Evolutionary conservation across 2,888 invertebrate species (phyloP).

Genomic region (Xanthia togata): DNA sequence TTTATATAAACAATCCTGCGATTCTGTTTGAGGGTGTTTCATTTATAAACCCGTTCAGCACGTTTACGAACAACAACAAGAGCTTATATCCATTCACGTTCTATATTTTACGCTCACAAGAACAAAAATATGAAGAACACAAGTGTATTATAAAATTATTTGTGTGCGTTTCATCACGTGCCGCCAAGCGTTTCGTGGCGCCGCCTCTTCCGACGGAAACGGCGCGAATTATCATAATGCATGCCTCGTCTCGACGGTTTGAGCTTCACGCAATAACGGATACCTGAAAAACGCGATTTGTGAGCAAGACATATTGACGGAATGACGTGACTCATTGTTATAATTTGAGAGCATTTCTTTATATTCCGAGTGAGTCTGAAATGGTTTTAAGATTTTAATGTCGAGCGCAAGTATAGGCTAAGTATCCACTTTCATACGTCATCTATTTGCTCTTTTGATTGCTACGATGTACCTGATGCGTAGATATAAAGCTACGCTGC

Average conservation of each 20-base stretch:
- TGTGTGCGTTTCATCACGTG: constrained; percentile 59
- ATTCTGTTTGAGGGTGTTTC: not conserved
- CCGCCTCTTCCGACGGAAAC: constrained; percentile 64
- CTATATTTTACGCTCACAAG: constrained; percentile 14
- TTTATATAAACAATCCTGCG: not conserved
- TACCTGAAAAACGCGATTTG: constrained; percentile 67
- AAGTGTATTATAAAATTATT: constrained; percentile 58
- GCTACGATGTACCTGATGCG: not conserved
- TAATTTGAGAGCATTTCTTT: constrained; percentile 53
- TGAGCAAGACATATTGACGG: constrained; percentile 68
- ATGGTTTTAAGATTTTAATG: constrained; percentile 10
- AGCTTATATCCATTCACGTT: constrained; percentile 7
- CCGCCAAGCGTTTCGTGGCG: constrained; percentile 58
- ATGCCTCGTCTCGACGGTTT: constrained; percentile 70
- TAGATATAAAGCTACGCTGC: not conserved
- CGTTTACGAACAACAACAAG: constrained; percentile 9
- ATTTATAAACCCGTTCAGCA: not conserved
- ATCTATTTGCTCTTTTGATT: not conserved
- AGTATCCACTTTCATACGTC: not conserved
- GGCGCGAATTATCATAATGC: constrained; percentile 76
- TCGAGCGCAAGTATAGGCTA: not conserved
- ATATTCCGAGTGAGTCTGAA: not conserved
- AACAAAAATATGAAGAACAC: constrained; percentile 35
- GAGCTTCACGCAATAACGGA: constrained; percentile 68
- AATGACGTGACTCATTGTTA: constrained; percentile 60